A percentile compares a stretch with the other conserved stretches of the same genome.
Evolutionary conservation across 2,888 invertebrate species (phyloP).

Genomic region (Hypomecis punctinalis): DNA sequence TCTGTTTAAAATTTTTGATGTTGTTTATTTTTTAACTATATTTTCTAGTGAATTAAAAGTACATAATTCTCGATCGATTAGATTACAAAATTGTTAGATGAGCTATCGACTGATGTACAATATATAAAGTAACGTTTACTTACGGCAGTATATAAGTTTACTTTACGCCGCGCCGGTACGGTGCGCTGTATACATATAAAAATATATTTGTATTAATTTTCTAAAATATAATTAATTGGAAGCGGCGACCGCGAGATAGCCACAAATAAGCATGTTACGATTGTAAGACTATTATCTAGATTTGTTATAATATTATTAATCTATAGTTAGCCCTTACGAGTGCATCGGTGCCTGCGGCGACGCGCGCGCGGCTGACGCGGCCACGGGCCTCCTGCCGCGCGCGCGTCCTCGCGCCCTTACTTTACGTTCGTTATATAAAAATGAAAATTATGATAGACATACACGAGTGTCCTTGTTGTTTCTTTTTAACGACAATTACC

Average conservation of each 20-base stretch:
- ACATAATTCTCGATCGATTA: conserved; percentile 82
- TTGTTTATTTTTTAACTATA: conserved; percentile 83
- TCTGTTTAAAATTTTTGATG: conserved; percentile 82
- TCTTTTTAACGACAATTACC: conserved; percentile 72
- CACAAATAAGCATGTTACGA: conserved; percentile 79
- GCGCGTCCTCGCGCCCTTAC: conserved; percentile 58
- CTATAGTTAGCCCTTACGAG: conserved; percentile 73
- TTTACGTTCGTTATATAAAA: conserved; percentile 82
- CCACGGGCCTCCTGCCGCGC: conserved; percentile 37
- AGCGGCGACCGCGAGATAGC: conserved; percentile 76
- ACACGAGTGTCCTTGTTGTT: conserved; percentile 81
- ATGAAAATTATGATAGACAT: conserved; percentile 85
- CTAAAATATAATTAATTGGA: conserved; percentile 80
- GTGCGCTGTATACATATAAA: conserved; percentile 74
- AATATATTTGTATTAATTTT: conserved; percentile 78
- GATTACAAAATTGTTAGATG: conserved; percentile 84
- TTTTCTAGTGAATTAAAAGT: conserved; percentile 81
- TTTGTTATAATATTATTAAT: conserved; percentile 79
- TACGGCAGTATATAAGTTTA: conserved; percentile 83
- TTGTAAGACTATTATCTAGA: conserved; percentile 84
- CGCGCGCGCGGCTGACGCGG: conserved; percentile 42
- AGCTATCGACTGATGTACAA: conserved; percentile 84
- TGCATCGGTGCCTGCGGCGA: conserved; percentile 48
- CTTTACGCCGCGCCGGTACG: conserved; percentile 65
- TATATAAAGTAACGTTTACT: conserved; percentile 82